Base-by-base conservation (phyloP, 2,888 invertebrate species). In the Ptycholaimellus sp. region DNA sequence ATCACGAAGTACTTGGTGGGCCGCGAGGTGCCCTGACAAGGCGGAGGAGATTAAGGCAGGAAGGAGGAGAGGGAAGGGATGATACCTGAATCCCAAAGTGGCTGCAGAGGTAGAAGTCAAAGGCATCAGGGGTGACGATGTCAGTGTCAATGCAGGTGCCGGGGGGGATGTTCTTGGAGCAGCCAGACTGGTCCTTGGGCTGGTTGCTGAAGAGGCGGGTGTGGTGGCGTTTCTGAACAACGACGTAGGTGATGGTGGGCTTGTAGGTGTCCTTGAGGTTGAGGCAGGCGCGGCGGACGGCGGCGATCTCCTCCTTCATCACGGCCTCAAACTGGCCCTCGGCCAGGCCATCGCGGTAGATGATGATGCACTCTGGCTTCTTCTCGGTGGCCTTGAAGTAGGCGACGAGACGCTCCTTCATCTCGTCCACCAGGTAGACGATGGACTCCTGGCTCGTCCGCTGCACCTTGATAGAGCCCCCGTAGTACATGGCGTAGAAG, bases 1-100 rank as follows among this genome's bases (percentile, higher is more conserved):
- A 85, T 63, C 0, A 76, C 72, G 56, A 75, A 74, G 59, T 82
- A 83, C 47, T 80, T 78, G 0, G 80, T 78, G 4, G 57, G 57
- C 6, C 47, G 44, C 17, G 49, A 48, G 1, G 57, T 53, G 7
- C 57, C 53, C 46, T 52, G 34, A 4, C n/a, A n/a, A n/a, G n/a
- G n/a, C n/a, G n/a, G n/a, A n/a, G n/a, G n/a, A n/a, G n/a, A n/a
- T n/a, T n/a, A n/a, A n/a, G n/a, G n/a, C n/a, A n/a, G n/a, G 13
- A 23, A 23, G 25, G 6, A 23, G 25, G 13, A 23, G 7, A 9
- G 13, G 25, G 7, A 9, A 23, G 13, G 13, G 25, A 23, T 13
- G 25, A 6, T 23, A 23, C 25, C 6, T 9, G 13, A 23, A 23
- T 23, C 9, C 53, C 52, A 29, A 36, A 33, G 36, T 53, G 53